A percentile compares a stretch with the other conserved stretches of the same genome.
These are phyloP conservation scores for Aradus depressus DNA, from an alignment of 2,888 invertebrate genomes.

Conservation along the genomic window DNA sequence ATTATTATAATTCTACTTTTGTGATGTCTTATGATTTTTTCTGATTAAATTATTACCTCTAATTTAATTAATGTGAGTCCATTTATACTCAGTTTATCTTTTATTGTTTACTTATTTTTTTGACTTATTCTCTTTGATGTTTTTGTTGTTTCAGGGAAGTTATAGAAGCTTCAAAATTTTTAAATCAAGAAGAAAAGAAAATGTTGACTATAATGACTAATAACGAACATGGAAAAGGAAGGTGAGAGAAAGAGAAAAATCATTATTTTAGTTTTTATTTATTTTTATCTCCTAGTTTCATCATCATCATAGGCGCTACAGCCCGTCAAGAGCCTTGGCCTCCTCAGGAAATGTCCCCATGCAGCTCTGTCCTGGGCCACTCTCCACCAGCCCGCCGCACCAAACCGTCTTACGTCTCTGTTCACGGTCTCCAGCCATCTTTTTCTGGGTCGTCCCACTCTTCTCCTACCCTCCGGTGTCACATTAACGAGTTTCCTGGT, in stretches of 20 bases:
- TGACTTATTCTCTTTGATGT: neutral
- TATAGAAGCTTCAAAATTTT: constrained; percentile 24
- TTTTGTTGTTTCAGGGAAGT: constrained; percentile 20
- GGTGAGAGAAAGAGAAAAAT: neutral
- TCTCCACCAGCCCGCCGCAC: too few species aligned
- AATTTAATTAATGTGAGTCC: neutral
- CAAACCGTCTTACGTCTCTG: too few species aligned
- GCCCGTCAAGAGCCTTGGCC: too few species aligned
- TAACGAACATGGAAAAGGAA: constrained; percentile 3
- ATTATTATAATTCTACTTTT: neutral
- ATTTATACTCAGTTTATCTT: neutral
- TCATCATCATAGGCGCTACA: neutral
- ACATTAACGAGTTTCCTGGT: too few species aligned
- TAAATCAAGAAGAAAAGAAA: constrained; percentile 25
- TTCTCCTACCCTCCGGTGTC: too few species aligned
- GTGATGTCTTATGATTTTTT: neutral
- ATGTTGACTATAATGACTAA: constrained; percentile 25
- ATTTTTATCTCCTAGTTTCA: neutral
- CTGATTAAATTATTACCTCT: neutral
- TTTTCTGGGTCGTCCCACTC: too few species aligned
- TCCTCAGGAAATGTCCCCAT: too few species aligned
- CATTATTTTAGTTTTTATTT: neutral
- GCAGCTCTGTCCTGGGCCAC: too few species aligned
- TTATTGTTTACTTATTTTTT: neutral
- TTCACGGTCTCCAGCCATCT: too few species aligned